phyloP scores from a whole-genome alignment of 2,888 invertebrate genomes.

The Macrophya annulata region DNA sequence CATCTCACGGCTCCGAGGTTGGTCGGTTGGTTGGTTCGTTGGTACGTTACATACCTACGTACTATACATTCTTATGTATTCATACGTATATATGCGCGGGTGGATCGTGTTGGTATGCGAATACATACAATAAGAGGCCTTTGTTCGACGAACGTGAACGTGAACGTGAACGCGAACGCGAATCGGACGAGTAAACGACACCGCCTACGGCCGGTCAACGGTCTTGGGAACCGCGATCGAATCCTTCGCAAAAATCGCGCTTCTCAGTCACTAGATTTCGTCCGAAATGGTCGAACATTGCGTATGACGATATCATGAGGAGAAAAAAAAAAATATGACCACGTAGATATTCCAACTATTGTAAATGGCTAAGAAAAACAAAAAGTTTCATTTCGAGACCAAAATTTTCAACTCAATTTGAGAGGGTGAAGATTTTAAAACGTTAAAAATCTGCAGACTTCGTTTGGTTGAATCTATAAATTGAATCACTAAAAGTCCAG shows the following conservation, averaged over 20 bases:
- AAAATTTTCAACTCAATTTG: no score
- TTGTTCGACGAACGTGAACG: slow-evolving; percentile 44
- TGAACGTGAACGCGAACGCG: slow-evolving; percentile 3
- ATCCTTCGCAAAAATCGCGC: neutral
- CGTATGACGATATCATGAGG: neutral
- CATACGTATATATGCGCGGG: slow-evolving; percentile 32
- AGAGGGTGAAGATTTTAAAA: no score
- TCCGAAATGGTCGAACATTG: slow-evolving; percentile 1
- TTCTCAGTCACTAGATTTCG: slow-evolving; percentile 17
- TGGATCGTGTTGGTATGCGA: neutral
- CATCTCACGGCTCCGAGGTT: slow-evolving; percentile 48
- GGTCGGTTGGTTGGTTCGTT: neutral
- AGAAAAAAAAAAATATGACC: neutral
- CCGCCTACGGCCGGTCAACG: slow-evolving; percentile 43
- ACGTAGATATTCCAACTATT: neutral
- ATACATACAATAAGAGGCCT: slow-evolving; percentile 49
- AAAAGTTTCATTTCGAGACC: no score
- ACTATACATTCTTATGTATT: neutral
- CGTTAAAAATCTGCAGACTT: no score
- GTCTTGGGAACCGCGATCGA: slow-evolving; percentile 35
- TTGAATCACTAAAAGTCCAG: neutral
- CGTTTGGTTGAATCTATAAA: no score
- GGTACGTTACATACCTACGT: neutral
- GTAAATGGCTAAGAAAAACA: no score
- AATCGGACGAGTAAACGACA: slow-evolving; percentile 37